A percentile compares a stretch with the other conserved stretches of the same genome.
Conservation (phyloP, 2,888 invertebrate genomes). For the Drosophila subquinaria region DNA sequence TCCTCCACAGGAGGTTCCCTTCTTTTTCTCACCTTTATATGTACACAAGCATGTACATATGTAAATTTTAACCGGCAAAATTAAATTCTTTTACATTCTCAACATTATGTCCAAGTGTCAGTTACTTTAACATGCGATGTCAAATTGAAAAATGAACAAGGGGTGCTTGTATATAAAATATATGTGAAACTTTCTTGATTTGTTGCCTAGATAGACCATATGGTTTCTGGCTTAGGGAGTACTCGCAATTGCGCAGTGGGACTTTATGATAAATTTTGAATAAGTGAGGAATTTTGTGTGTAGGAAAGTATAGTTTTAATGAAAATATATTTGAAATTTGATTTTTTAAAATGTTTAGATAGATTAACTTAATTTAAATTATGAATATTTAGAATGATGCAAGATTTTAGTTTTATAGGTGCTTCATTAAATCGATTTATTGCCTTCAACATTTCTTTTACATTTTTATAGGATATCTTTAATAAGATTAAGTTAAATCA, state of each 20-base stretch:
- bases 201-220: slow-evolving; percentile 50
- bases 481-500: not conserved
- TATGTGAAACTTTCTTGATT: slow-evolving; percentile 28
- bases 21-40: slow-evolving; percentile 35
- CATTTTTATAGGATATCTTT: not conserved
- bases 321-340: not conserved
- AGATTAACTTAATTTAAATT: not conserved
- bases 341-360: not conserved
- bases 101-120: slow-evolving; percentile 50
- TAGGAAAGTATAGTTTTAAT: not conserved
- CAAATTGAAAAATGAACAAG: slow-evolving; percentile 46
- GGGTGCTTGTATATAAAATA: slow-evolving; percentile 16
- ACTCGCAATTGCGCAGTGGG: slow-evolving; percentile 13
- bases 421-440: not conserved
- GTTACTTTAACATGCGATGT: slow-evolving; percentile 50
- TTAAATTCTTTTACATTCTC: slow-evolving; percentile 62
- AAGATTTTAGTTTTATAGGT: not conserved
- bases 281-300: not conserved
- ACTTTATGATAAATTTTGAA: slow-evolving; percentile 6
- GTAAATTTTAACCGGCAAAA: slow-evolving; percentile 26
- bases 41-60: not conserved
- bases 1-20: slow-evolving; percentile 33
- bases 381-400: not conserved
- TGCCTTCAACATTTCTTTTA: not conserved
- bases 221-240: slow-evolving; percentile 24